A percentile compares a stretch with the other conserved stretches of the same genome.
Evolutionary conservation across 2,113 vertebrate species (phyloP).

Genomic region (Indicator indicator): DNA sequence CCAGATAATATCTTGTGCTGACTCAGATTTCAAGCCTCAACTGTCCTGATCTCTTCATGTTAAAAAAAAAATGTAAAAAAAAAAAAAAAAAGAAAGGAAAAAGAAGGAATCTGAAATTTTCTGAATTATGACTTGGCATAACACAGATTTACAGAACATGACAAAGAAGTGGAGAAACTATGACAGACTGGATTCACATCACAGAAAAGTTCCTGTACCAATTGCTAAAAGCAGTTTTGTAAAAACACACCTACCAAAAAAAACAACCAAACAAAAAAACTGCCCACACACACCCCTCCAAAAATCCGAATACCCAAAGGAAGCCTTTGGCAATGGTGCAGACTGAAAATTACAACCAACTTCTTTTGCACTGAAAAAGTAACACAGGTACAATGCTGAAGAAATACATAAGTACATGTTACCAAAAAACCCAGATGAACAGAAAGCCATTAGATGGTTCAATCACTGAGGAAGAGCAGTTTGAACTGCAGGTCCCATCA

Average conservation of each 20-base stretch:
- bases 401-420: background rate
- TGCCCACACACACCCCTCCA: background rate
- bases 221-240: background rate
- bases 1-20: background rate
- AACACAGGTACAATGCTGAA: background rate
- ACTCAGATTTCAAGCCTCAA: conserved; percentile 20
- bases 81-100: background rate
- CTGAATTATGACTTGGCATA: background rate
- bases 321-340: background rate
- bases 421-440: background rate
- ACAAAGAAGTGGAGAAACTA: background rate
- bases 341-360: background rate
- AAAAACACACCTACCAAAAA: background rate
- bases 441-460: background rate
- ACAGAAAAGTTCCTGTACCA: background rate
- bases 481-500: background rate
- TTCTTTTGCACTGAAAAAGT: background rate
- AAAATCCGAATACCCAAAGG: background rate
- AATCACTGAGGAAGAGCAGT: background rate
- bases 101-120: background rate
- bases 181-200: background rate
- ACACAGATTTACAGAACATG: background rate
- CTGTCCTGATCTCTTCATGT: background rate
- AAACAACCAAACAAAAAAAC: background rate
- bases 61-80: background rate